Evolutionary conservation across 2,797 vertebrate genomes (phyloP), one percentile per base, ranked within the genome.

Genomic region (Vespertilio murinus): DNA sequence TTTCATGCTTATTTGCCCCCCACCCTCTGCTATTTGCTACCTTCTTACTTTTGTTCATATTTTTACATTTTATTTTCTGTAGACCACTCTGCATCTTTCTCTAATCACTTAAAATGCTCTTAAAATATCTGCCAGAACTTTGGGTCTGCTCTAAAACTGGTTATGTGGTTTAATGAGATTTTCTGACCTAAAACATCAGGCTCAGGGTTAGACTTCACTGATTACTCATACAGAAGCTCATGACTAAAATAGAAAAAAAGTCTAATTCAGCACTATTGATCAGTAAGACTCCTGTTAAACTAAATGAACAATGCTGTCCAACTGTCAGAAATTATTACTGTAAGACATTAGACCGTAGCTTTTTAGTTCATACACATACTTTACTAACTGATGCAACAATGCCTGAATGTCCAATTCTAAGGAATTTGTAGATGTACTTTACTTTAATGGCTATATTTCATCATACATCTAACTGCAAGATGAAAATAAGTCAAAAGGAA

Each of bases 1-100:
- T 67, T 59, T 9, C 28, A 65, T 93, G 13, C 30, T 83, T 73
- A 52, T 83, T 91, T 88, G 20, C 47, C 12, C 9, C 25, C 17
- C 4, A 49, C 8, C 14, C 28, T 91, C 70, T 89, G 40, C 28
- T 85, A 64, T 54, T 73, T 88, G 56, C 65, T 81, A 33, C 33
- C 33, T 64, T 64, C 54, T 40, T 82, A 52, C 52, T 94, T 93
- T 33, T 75, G 18, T 77, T 65, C 54, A 67, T 82, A 52, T 13
- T 84, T 90, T 80, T 88, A 40, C 8, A 65, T 70, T 90, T 91
- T 88, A 8, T 83, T 88, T 96, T 90, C 90, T 88, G 5, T 54
- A 85, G 4, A 18, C 42, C 22, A 64, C 18, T 13, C 10, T 77
- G 22, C 14, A 80, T 78, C 28, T 81, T 93, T 77, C 14, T 85